Conservation (phyloP, 2,113 vertebrate species). For the Tyto alba region DNA sequence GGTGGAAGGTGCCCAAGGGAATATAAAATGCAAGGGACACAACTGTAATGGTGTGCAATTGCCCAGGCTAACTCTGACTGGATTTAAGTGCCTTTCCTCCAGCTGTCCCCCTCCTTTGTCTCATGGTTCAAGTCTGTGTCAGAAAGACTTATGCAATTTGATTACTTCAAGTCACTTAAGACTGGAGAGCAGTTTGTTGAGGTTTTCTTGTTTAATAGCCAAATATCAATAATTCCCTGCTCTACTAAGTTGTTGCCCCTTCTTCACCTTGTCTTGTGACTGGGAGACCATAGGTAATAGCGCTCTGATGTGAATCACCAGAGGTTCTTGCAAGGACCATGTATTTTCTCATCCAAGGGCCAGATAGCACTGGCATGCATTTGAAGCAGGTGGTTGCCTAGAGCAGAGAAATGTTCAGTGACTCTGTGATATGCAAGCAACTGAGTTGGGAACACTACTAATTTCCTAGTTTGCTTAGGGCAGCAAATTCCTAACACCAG, state of each 20-base stretch:
- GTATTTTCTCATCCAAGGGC: not conserved
- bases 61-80: not conserved
- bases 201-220: not conserved
- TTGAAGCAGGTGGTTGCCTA: not conserved
- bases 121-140: not conserved
- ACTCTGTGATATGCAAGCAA: not conserved
- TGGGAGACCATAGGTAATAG: not conserved
- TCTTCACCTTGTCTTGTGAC: not conserved
- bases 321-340: not conserved
- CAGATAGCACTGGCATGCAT: not conserved
- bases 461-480: not conserved
- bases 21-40: not conserved
- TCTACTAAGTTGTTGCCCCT: not conserved
- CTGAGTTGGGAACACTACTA: not conserved
- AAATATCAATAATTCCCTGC: not conserved
- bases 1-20: not conserved
- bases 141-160: not conserved
- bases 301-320: not conserved
- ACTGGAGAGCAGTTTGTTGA: not conserved
- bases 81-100: not conserved
- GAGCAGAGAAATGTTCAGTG: not conserved
- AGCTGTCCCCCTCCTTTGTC: not conserved
- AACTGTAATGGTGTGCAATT: not conserved
- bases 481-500: not conserved
- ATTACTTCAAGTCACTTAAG: not conserved